These are phyloP conservation scores for Lipotes vexillifer DNA, from an alignment of 2,113 vertebrate genomes.

Conservation along the genomic window DNA sequence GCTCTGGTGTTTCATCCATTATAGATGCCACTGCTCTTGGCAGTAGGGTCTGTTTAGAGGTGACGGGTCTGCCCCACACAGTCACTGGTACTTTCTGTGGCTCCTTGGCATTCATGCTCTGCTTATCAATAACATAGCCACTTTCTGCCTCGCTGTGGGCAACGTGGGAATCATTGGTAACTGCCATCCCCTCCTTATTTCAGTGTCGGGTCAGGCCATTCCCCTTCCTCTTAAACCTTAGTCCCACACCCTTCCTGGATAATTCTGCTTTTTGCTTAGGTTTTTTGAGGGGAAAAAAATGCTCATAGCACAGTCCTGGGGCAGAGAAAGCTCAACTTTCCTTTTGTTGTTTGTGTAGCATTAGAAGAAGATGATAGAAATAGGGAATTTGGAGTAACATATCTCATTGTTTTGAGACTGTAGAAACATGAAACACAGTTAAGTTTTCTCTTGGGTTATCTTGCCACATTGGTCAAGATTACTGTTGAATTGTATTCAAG, in stretches of 20 bases:
- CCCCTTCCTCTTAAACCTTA: neutral
- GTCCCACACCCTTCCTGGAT: neutral
- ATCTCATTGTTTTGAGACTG: neutral
- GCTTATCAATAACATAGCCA: neutral
- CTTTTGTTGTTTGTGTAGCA: neutral
- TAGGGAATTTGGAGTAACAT: neutral
- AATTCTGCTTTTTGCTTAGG: neutral
- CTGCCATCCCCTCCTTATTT: neutral
- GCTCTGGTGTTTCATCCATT: neutral
- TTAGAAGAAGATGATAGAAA: neutral
- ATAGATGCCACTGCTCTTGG: neutral
- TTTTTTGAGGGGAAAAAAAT: neutral
- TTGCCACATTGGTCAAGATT: neutral
- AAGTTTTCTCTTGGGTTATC: constrained; percentile 4
- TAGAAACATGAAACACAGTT: neutral
- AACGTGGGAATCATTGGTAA: neutral
- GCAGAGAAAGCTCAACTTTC: neutral
- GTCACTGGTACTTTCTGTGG: neutral
- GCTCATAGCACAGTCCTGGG: neutral
- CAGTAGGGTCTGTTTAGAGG: neutral
- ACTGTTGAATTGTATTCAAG: neutral
- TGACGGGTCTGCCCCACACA: neutral
- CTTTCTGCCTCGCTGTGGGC: neutral
- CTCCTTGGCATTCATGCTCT: neutral
- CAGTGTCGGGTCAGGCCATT: neutral